Percentiles rank a stretch among this genome's conserved stretches.
phyloP scores from a whole-genome alignment of 1,140 invertebrate species.

The Eufriesea mexicana region DNA sequence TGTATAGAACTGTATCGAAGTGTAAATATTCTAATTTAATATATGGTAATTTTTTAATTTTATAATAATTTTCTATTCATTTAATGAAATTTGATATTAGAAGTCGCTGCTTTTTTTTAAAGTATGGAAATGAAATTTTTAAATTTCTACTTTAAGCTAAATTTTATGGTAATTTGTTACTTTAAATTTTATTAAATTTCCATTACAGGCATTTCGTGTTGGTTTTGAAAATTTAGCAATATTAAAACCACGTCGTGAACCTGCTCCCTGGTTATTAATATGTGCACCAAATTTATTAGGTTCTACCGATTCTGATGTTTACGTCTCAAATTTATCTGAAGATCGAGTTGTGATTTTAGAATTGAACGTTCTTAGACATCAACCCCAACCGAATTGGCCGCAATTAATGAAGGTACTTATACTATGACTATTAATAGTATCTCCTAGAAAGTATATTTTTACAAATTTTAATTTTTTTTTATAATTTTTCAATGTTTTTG shows the following conservation, averaged over 20 bases:
- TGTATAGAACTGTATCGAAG: too few species aligned
- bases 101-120: too few species aligned
- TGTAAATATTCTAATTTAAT: too few species aligned
- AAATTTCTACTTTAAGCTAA: too few species aligned
- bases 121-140: too few species aligned
- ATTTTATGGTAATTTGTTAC: too few species aligned
- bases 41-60: too few species aligned
- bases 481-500: too few species aligned
- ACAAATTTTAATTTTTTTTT: slow-evolving; percentile 4
- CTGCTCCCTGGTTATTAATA: slow-evolving; percentile 87
- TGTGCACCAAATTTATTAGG: slow-evolving; percentile 85
- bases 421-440: too few species aligned
- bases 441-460: too few species aligned
- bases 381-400: slow-evolving; percentile 89
- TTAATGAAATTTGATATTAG: too few species aligned
- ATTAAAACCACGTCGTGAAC: slow-evolving; percentile 80
- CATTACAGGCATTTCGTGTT: slow-evolving; percentile 83
- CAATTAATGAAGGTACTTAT: slow-evolving; percentile 86
- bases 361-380: slow-evolving; percentile 87
- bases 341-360: slow-evolving; percentile 86
- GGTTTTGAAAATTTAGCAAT: slow-evolving; percentile 83
- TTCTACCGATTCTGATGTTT: slow-evolving; percentile 27
- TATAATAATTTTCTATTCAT: too few species aligned
- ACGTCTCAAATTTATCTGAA: slow-evolving; percentile 75
- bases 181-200: background rate